Evolutionary conservation across 2,797 vertebrate genomes (phyloP), one percentile per base, ranked within the genome.

Genomic region (Phrynocephalus forsythii): DNA sequence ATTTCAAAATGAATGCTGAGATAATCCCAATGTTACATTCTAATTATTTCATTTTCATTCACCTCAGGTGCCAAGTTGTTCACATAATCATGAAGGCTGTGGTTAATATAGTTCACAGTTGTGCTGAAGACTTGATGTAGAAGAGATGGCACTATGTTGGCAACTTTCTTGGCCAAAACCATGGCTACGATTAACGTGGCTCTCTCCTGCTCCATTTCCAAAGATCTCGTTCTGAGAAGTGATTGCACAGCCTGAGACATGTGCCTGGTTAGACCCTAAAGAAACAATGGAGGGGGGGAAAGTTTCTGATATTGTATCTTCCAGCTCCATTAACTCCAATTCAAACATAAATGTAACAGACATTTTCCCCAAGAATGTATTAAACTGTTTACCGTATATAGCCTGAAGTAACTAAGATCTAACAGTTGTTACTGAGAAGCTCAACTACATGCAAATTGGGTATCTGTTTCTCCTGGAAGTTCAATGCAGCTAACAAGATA

Each of bases 111-210:
- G 90, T 95, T 94, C 89, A 97, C 75, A 0, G 97, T 93, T 0
- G 94, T 89, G 69, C 3, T 68, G 63, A 96, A 98, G 83, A 98
- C 96, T 28, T 16, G 79, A 0, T 75, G 91, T 2, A 99, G 94
- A 82, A 98, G 91, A 1, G 22, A 30, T 0, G 99, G 98, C 1
- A 94, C 87, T 13, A 85, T 95, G 13, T 96, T 88, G 0, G 96
- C 97, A 67, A 98, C 97, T n/a, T 95, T 96, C 91, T 95, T 98
- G 91, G 98, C 97, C 88, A 99, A 84, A 0, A 97, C 92, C 96
- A 99, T 97, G 5, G 97, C 94, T 77, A 98, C 89, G 76, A 97
- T 95, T 91, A 98, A 5, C 20, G 91, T 82, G 72, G 97, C 93
- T 72, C 94, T 97, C 93, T 99, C 98, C 26, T 30, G 92, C 0